phyloP scores from a whole-genome alignment of 2,797 vertebrate genomes.

The Halcyon chelicuti region DNA sequence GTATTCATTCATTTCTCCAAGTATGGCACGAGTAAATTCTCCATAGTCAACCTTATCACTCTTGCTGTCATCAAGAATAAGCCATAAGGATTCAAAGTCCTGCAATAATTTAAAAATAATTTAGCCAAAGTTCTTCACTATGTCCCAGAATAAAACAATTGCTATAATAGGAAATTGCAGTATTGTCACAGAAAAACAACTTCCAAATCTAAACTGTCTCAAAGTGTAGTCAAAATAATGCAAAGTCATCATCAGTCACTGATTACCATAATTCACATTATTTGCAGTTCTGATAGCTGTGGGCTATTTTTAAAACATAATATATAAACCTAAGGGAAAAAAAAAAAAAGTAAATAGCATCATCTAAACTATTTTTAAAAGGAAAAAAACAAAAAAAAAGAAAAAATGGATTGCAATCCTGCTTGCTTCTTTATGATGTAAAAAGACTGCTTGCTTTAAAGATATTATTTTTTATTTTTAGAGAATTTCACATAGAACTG shows the following conservation, averaged over 20 bases:
- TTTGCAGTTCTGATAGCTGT: neutral
- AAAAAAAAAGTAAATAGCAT: neutral
- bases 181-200: neutral
- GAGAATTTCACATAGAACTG: neutral
- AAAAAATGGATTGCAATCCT: neutral
- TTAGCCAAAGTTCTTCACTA: neutral
- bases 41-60: constrained; percentile 65
- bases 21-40: constrained; percentile 71
- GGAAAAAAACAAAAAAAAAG: too few relatives aligned
- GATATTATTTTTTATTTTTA: neutral
- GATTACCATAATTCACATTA: neutral
- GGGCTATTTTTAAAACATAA: neutral
- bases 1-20: constrained; percentile 85
- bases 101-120: constrained; percentile 66
- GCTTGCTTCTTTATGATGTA: neutral
- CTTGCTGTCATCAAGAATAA: constrained; percentile 62
- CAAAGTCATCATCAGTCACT: rapidly evolving
- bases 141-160: neutral
- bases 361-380: neutral
- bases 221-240: neutral
- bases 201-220: neutral
- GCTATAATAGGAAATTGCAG: neutral
- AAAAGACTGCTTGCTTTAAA: neutral
- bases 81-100: constrained; percentile 80
- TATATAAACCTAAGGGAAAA: neutral